Evolutionary conservation across 2,113 vertebrate genomes (phyloP), one percentile per base, ranked within the genome.

Genomic region (Dasypus novemcinctus): DNA sequence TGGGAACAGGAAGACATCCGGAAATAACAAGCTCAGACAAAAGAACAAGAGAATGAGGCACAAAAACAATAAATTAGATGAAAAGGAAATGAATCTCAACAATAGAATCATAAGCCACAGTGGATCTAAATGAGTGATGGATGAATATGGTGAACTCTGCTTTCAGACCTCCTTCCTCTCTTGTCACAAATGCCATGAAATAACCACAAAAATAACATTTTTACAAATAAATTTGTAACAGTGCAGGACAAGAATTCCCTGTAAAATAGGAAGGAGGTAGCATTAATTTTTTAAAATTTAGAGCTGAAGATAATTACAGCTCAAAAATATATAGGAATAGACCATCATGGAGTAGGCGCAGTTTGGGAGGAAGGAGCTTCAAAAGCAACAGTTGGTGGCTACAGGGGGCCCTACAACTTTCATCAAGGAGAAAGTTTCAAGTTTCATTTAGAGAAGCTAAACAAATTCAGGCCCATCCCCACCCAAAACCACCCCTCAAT

Each of bases 171-270:
- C 41, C 29, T 46, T 49, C 74, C 36, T 25, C 83, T 79, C 25
- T 25, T 87, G 10, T 59, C 61, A 71, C 25, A 85, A 76, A 82
- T 61, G 20, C 14, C 41, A 36, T 86, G 25, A 92, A 80, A 81
- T 54, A 86, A 66, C 14, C 27, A 81, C 23, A 87, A 3, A 84
- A 4, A n/a, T n/a, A 66, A 72, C 12, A 12, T 3, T n/a, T 61
- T 57, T 75, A 25, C 43, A 87, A 87, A 96, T 89, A 87, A 75
- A 76, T 61, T 93, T 80, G 33, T 92, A 91, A 80, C 52, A 85
- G 8, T 36, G 1, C 31, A 84, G 41, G 18, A 43, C 76, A 78
- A 71, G 29, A 18, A 75, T 87, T 49, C 29, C 43, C 43, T 59
- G 2, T 38, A 75, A 49, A 5, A 31, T 59, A 38, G 25, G 76